Evolutionary conservation across 2,797 vertebrate species (phyloP).

Genomic region (Phataginus tricuspis): DNA sequence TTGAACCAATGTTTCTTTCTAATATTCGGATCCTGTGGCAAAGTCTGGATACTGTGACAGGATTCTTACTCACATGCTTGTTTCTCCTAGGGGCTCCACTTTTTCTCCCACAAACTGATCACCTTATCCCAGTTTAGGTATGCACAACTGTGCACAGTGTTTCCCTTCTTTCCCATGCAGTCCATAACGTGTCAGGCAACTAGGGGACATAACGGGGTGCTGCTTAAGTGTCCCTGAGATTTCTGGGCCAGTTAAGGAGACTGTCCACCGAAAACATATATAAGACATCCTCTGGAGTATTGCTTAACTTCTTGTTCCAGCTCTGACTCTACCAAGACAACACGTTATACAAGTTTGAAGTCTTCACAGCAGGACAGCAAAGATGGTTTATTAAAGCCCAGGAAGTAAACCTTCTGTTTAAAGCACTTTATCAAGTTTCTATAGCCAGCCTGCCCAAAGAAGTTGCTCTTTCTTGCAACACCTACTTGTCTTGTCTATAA

Average conservation of each 20-base stretch:
- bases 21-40: neutral
- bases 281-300: neutral
- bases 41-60: neutral
- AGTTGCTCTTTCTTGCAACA: neutral
- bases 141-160: neutral
- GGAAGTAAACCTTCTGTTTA: slow-evolving; percentile 33
- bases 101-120: neutral
- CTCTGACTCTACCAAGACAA: slow-evolving; percentile 10
- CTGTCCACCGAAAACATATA: neutral
- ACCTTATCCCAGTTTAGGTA: neutral
- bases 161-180: neutral
- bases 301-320: slow-evolving; percentile 3
- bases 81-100: neutral
- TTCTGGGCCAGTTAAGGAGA: neutral
- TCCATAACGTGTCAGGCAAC: neutral
- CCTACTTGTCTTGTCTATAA: neutral
- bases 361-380: neutral
- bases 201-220: neutral
- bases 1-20: neutral
- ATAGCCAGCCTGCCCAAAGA: neutral
- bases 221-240: neutral
- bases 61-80: neutral
- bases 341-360: neutral
- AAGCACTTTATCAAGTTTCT: slow-evolving; percentile 44
- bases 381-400: neutral